Evolutionary conservation across 2,888 invertebrate genomes (phyloP).

Genomic region (Anthoptus insignis): DNA sequence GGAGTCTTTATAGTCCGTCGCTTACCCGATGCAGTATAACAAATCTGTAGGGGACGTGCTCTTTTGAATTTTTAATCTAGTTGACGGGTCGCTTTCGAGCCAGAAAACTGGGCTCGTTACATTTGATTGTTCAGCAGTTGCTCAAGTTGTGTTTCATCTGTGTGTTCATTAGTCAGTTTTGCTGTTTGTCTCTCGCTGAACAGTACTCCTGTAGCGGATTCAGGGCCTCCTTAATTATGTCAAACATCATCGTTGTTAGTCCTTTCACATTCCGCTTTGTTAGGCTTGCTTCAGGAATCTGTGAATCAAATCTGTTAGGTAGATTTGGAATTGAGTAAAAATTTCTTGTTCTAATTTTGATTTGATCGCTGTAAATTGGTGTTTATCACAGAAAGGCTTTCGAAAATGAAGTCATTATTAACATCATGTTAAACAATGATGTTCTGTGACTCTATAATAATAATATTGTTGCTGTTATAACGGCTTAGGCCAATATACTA

Average conservation of each 20-base stretch:
- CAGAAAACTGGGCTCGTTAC: conserved; percentile 45
- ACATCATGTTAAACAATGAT: too few species aligned
- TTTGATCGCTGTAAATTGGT: too few species aligned
- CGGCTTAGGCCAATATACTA: too few species aligned
- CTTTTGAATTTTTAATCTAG: conserved; percentile 64
- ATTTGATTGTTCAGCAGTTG: conserved; percentile 37
- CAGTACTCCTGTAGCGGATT: conserved; percentile 11
- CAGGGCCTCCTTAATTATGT: conserved; percentile 27
- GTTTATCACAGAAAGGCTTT: too few species aligned
- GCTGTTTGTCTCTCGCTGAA: conserved; percentile 20
- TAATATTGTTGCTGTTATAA: too few species aligned
- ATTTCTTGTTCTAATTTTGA: not conserved
- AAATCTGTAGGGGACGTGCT: conserved; percentile 15
- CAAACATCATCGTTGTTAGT: conserved; percentile 27
- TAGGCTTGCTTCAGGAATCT: conserved; percentile 8
- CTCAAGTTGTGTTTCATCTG: conserved; percentile 38
- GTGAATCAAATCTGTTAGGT: conserved; percentile 24
- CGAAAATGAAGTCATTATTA: too few species aligned
- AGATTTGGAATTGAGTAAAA: conserved; percentile 21
- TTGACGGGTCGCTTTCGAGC: conserved; percentile 56
- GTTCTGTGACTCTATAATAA: too few species aligned
- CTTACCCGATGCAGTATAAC: conserved; percentile 1
- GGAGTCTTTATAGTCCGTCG: conserved; percentile 11
- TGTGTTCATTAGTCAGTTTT: conserved; percentile 32
- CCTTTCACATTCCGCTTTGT: conserved; percentile 26